Base-by-base conservation (phyloP, 2,888 invertebrate species). In the Deilephila elpenor region DNA sequence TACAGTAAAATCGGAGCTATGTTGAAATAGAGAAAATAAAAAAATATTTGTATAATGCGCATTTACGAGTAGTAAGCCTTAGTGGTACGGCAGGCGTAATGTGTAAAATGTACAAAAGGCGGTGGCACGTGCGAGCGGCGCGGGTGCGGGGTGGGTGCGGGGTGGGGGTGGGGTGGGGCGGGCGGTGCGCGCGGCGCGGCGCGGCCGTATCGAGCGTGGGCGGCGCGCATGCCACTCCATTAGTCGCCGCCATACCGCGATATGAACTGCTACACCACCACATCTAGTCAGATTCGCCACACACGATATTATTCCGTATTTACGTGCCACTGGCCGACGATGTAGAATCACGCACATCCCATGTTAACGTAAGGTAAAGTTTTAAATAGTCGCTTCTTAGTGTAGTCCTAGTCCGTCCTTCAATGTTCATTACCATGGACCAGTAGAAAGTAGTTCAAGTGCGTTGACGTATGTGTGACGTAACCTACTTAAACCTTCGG, bases 121-220 rank as follows among this genome's bases (percentile, higher is more conserved):
- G 25, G 25, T 4, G 25, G 67, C 34, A 25, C 34, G 44, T 67
- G 60, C 37, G 53, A 20, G 53, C 53, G 53, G 29, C 44, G 19
- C 14, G 29, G 32, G 25, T 51, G 51, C 32, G 37, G 59, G 71
- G 72, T 67, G 76, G 77, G 78, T 76, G 75, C 74, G 75, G 78
- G 75, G 79, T 74, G 72, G 74, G 34, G 34, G 51, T 73, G 77
- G 73, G 78, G 79, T 67, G 78, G 76, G 71, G 56, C 72, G 74
- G 76, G 77, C 71, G 78, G 74, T 11, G 34, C 73, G 75, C 74
- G 78, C 74, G 78, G 75, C 78, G 80, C 82, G 84, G 81, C 83
- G 84, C 81, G 80, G 81, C 77, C 78, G 77, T 93, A 94, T 94
- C 92, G 93, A 94, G 83, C 93, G 93, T 93, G 91, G 93, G 93